These are phyloP conservation scores for Ethmia dodecea DNA, from an alignment of 2,888 invertebrate genomes.

Conservation along the genomic window DNA sequence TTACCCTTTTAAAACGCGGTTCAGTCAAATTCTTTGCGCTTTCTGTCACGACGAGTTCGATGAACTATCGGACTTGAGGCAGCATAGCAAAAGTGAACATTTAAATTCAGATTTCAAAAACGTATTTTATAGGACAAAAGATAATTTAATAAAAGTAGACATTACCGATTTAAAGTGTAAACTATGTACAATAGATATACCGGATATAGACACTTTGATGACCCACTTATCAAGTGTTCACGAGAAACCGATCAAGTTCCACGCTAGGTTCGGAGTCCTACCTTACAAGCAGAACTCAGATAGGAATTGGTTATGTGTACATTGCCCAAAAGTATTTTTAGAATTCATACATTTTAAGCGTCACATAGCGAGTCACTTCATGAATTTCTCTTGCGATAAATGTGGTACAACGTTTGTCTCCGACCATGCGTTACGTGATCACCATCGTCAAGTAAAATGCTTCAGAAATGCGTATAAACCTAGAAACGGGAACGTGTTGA, in stretches of 20 bases:
- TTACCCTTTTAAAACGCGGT: conserved; percentile 64
- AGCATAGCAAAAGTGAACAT: conserved; percentile 56
- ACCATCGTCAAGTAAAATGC: conserved; percentile 62
- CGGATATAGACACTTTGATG: conserved; percentile 56
- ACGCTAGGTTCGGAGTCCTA: conserved; percentile 57
- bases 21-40: conserved; percentile 61
- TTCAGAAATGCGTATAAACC: conserved; percentile 59
- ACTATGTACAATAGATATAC: conserved; percentile 43
- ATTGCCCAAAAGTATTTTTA: conserved; percentile 46
- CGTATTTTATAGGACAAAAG: conserved; percentile 62
- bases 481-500: conserved; percentile 53
- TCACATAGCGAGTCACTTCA: conserved; percentile 59
- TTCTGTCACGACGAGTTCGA: conserved; percentile 60
- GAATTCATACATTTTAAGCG: conserved; percentile 58
- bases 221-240: conserved; percentile 52
- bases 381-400: conserved; percentile 62
- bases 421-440: conserved; percentile 57
- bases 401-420: conserved; percentile 64
- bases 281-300: conserved; percentile 55
- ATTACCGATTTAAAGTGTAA: conserved; percentile 63
- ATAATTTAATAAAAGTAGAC: conserved; percentile 63
- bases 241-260: conserved; percentile 56
- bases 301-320: conserved; percentile 53
- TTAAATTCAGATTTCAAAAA: conserved; percentile 52
- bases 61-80: conserved; percentile 42